Evolutionary conservation across 2,888 invertebrate genomes (phyloP).

Genomic region (Drosophila mayaguana): DNA sequence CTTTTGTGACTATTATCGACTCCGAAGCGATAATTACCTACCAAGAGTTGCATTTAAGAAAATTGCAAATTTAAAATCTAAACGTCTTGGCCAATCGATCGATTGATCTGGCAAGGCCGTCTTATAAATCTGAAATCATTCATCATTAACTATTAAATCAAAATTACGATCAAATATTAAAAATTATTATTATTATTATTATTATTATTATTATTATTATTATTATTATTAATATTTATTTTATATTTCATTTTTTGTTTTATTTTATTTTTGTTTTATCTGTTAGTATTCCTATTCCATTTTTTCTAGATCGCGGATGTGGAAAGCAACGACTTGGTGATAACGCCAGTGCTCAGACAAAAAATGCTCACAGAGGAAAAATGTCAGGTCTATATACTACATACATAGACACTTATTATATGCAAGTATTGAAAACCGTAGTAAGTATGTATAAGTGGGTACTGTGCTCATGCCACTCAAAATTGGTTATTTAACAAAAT

Average conservation of each 20-base stretch:
- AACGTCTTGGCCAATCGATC: background rate
- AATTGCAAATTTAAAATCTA: background rate
- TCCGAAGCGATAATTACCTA: background rate
- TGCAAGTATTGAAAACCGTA: background rate
- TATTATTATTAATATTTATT: no score
- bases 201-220: no score
- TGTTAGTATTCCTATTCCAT: background rate
- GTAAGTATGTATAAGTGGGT: background rate
- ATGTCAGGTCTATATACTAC: background rate
- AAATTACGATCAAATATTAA: background rate
- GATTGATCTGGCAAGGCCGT: background rate
- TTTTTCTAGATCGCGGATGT: background rate
- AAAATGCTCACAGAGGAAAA: background rate
- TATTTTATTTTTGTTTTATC: background rate
- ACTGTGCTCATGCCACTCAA: background rate
- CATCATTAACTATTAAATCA: background rate
- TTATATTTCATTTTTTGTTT: background rate
- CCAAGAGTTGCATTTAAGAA: background rate
- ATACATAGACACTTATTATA: background rate
- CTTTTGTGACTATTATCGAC: background rate
- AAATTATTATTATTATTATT: no score
- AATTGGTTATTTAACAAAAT: background rate
- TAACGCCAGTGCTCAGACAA: background rate
- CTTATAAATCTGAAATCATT: background rate
- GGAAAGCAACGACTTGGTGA: background rate